Conservation (phyloP, 2,797 vertebrate species). For the Menidia menidia region DNA sequence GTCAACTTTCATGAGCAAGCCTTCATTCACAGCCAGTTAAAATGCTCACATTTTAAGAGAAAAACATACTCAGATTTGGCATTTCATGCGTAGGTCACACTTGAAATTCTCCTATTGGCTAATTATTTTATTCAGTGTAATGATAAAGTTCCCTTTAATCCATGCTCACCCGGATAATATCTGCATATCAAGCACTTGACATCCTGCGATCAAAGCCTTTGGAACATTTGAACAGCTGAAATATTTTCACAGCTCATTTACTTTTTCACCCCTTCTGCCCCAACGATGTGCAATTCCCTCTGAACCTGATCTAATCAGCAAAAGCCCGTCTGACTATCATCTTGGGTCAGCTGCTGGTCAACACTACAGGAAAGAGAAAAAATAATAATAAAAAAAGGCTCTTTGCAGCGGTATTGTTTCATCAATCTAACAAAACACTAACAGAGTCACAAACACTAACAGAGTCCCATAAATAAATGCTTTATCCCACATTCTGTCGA, state of each 20-base stretch:
- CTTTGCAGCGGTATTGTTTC: not conserved
- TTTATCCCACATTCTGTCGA: not conserved
- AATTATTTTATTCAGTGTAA: slow-evolving; percentile 2
- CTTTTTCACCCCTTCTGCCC: not conserved
- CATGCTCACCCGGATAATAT: not conserved
- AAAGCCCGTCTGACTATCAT: not conserved
- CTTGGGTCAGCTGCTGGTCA: not conserved
- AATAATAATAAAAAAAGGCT: not conserved
- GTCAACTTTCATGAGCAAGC: not conserved
- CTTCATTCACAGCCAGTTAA: not conserved
- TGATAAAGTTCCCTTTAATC: slow-evolving; percentile 6
- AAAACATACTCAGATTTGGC: not conserved
- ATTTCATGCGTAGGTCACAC: not conserved
- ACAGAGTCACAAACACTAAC: not conserved
- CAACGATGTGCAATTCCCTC: not conserved
- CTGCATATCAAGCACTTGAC: not conserved
- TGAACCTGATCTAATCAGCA: not conserved
- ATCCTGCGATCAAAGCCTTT: not conserved
- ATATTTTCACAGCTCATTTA: not conserved
- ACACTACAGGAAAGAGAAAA: not conserved
- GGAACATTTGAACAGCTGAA: not conserved
- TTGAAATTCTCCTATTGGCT: not conserved
- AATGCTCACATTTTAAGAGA: not conserved
- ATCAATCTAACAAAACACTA: slow-evolving; percentile 5
- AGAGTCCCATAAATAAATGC: not conserved